Evolutionary conservation across 2,797 vertebrate species (phyloP), one percentile per base, ranked within the genome.

Genomic region (Artibeus lituratus): DNA sequence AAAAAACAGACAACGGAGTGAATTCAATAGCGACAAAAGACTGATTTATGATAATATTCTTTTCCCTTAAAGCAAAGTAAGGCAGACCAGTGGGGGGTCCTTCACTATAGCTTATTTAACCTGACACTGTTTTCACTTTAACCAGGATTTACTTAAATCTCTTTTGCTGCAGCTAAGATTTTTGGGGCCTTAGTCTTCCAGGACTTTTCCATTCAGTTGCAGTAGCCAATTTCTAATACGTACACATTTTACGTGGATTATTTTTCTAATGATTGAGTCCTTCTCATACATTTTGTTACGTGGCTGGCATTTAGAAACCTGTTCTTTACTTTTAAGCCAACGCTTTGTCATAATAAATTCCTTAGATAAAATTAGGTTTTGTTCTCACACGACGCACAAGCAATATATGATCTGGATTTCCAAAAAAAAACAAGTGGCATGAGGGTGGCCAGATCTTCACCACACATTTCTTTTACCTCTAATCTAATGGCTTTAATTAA

Each of bases 1-100:
- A 62, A 35, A 35, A 67, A 29, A 59, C 10, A 29, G 44, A 73
- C 3, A 85, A 47, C 29, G 65, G 16, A 87, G 2, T 51, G 11
- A 81, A 57, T 87, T 92, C 39, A 53, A 5, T 32, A 87, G 53
- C 5, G 51, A 47, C 12, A 72, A 72, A 42, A 82, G 44, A n/a
- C 10, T 95, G 73, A 96, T 84, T 90, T 91, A 14, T 59, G 90
- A 35, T 37, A 59, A 8, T 70, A 14, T 24, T 32, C 16, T 94
- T 84, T 15, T 95, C 85, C 87, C 65, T 59, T 0, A 0, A 59
- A 65, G 12, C 10, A 53, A 83, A 39, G 16, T 4, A 35, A 96
- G 4, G 4, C 10, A 35, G 5, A 14, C 0, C 49, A 57, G 42
- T 16, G 32, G 12, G 3, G 3, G 9, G 5, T 37, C 1, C 35